These are phyloP conservation scores for Leucophenga montana DNA, from an alignment of 2,888 invertebrate species.

Conservation along the genomic window DNA sequence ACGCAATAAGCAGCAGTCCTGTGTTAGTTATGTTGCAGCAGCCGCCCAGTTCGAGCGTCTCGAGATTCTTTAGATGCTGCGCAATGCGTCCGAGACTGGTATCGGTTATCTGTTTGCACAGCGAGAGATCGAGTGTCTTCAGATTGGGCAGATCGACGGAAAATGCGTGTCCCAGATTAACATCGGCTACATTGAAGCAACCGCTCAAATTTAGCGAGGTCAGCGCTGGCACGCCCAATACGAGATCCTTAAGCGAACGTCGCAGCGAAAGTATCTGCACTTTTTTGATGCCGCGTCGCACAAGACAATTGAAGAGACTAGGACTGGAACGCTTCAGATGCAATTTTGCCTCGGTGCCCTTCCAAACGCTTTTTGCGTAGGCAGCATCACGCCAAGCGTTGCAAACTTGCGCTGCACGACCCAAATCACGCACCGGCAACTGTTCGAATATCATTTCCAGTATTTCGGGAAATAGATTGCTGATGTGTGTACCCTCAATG, in stretches of 20 bases:
- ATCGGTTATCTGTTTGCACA: conserved; percentile 97
- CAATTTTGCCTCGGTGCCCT: conserved; percentile 92
- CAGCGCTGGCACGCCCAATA: conserved; percentile 87
- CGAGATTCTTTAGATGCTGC: conserved; percentile 87
- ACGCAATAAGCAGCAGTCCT: conserved; percentile 88
- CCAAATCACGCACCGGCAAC: conserved; percentile 90
- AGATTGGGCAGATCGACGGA: conserved; percentile 83
- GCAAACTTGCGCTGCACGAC: conserved; percentile 92
- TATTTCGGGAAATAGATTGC: conserved; percentile 92
- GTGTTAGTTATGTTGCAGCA: conserved; percentile 93
- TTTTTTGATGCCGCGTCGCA: conserved; percentile 88
- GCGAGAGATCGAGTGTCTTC: conserved; percentile 87
- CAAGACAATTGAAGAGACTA: conserved; percentile 88
- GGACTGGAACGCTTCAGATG: conserved; percentile 89
- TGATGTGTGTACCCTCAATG: conserved; percentile 83
- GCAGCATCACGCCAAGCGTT: conserved; percentile 93
- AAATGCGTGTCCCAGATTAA: conserved; percentile 87
- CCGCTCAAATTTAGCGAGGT: conserved; percentile 92
- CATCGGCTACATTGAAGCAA: conserved; percentile 93
- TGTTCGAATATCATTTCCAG: conserved; percentile 93
- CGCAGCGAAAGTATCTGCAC: conserved; percentile 91
- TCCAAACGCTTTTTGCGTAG: conserved; percentile 94
- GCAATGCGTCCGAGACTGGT: conserved; percentile 89
- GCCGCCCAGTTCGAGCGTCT: conserved; percentile 91
- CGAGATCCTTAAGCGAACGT: conserved; percentile 87